Percentiles rank a stretch among this genome's conserved stretches.
Evolutionary conservation across 2,113 vertebrate genomes (phyloP).

Genomic region (Anseranas semipalmata): DNA sequence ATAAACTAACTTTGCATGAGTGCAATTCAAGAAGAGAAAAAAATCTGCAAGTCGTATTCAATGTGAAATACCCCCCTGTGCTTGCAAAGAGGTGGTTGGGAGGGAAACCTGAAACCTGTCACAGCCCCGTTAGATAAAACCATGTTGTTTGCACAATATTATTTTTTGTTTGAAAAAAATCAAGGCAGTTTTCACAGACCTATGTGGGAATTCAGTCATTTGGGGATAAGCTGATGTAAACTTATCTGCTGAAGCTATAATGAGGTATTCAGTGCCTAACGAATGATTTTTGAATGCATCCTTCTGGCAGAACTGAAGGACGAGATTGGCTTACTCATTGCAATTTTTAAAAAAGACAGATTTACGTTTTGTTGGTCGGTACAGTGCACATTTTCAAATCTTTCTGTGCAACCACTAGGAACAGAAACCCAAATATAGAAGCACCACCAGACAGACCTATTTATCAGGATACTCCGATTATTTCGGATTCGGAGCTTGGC

Average conservation of each 20-base stretch:
- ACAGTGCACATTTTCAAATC: background rate
- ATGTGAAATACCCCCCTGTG: background rate
- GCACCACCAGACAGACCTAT: background rate
- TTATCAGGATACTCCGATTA: background rate
- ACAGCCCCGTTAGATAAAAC: background rate
- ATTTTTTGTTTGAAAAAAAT: background rate
- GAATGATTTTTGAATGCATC: background rate
- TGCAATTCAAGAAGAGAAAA: background rate
- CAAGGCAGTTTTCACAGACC: background rate
- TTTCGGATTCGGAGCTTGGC: background rate
- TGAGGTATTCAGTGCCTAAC: background rate
- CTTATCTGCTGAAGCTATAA: background rate
- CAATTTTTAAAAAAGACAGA: background rate
- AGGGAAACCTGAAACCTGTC: background rate
- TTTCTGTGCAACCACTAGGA: background rate
- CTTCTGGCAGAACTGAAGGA: background rate
- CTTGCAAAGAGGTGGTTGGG: background rate
- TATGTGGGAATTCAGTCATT: background rate
- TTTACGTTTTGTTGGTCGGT: background rate
- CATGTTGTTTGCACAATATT: background rate
- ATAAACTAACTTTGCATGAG: background rate
- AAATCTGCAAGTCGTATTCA: background rate
- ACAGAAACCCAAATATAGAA: conserved; percentile 1
- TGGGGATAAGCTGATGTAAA: background rate
- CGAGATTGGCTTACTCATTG: background rate